Conservation (phyloP, 2,113 vertebrate genomes). For the Ammodytes marinus region DNA sequence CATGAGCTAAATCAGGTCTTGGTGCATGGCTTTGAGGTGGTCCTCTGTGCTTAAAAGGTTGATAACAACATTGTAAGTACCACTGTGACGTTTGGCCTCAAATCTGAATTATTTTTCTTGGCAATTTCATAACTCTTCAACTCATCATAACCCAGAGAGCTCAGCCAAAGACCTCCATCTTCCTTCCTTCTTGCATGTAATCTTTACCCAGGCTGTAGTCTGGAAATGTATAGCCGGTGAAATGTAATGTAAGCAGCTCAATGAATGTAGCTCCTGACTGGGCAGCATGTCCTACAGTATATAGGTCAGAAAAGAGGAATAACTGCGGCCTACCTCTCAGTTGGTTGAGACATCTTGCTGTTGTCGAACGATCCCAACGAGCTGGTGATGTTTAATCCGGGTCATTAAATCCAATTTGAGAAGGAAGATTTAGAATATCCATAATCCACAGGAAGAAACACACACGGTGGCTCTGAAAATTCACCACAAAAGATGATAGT, state of each 20-base stretch:
- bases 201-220: background rate
- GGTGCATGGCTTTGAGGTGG: background rate
- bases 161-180: background rate
- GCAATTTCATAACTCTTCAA: background rate
- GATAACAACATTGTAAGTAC: background rate
- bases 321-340: slow-evolving; percentile 55
- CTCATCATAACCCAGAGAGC: background rate
- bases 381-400: background rate
- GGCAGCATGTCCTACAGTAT: background rate
- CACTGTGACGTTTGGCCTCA: background rate
- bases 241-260: background rate
- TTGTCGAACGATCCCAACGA: background rate
- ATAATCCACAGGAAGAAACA: slow-evolving; percentile 28
- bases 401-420: slow-evolving; percentile 24
- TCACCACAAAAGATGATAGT: background rate
- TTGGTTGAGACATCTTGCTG: background rate
- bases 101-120: background rate
- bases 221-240: background rate
- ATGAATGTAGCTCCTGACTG: background rate
- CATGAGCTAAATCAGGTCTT: background rate
- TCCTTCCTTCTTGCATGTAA: background rate
- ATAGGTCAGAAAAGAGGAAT: background rate
- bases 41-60: background rate
- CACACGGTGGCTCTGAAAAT: background rate
- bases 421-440: background rate